Evolutionary conservation across 1,140 invertebrate species (phyloP).

Genomic region (Coelopa frigida): DNA sequence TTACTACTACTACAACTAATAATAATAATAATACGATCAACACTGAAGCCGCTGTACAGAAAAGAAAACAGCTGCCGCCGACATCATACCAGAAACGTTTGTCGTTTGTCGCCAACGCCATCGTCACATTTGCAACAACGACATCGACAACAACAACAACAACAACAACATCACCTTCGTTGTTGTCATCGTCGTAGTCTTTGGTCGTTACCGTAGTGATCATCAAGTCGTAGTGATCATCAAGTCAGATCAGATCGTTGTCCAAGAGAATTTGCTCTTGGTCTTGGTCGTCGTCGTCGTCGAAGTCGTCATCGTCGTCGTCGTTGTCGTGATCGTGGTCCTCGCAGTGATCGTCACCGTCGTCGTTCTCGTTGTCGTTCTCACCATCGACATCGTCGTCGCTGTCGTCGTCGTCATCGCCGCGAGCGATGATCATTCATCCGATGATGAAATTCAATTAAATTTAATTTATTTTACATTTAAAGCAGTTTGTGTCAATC

Average conservation of each 20-base stretch:
- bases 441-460: constrained; percentile 18
- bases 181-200: constrained; percentile 8
- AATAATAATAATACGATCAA: no score
- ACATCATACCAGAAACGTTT: neutral
- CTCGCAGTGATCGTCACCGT: constrained; percentile 5
- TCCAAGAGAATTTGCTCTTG: no score
- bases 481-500: constrained; percentile 5
- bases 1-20: no score
- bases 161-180: constrained; percentile 2
- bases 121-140: neutral
- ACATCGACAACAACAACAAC: constrained; percentile 5
- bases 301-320: constrained; percentile 6
- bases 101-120: neutral
- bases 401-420: constrained; percentile 28
- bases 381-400: no score
- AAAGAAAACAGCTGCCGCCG: no score
- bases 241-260: no score
- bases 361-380: constrained; percentile 15
- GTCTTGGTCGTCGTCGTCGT: constrained; percentile 12
- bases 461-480: constrained; percentile 15
- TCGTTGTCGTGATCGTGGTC: constrained; percentile 5
- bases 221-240: no score
- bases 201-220: no score
- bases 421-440: constrained; percentile 9
- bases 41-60: no score